Conservation (phyloP, 2,888 invertebrate genomes). For the Sericinus montela region DNA sequence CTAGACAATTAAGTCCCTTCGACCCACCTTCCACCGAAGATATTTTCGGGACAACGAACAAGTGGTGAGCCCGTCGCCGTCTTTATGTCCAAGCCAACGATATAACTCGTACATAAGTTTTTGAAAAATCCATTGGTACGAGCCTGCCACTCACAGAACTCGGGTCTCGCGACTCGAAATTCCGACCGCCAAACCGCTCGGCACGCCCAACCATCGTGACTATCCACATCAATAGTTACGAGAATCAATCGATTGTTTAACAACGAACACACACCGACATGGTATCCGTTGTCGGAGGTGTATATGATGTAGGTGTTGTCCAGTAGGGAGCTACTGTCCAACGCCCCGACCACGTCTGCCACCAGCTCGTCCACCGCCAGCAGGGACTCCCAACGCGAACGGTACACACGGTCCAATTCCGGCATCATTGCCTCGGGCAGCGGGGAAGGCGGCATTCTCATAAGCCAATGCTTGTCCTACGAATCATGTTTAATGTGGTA, state of each 20-base stretch:
- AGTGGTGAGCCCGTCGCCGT: no score
- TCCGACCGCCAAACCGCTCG: no score
- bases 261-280: constrained; percentile 81
- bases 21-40: no score
- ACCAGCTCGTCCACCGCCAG: constrained; percentile 94
- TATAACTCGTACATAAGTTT: no score
- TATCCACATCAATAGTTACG: no score
- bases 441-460: constrained; percentile 83
- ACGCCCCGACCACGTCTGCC: constrained; percentile 75
- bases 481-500: constrained; percentile 6
- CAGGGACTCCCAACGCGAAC: constrained; percentile 87
- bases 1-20: no score
- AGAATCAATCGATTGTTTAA: background rate
- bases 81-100: no score
- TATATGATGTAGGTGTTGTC: constrained; percentile 90
- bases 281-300: constrained; percentile 95
- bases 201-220: no score
- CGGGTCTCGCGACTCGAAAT: no score
- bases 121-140: no score
- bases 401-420: constrained; percentile 84
- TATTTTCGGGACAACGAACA: no score
- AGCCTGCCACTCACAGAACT: no score
- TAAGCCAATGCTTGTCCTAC: constrained; percentile 92
- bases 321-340: constrained; percentile 76
- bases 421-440: constrained; percentile 80